Base-by-base conservation (phyloP, 2,888 invertebrate species). In the Dascillus cervinus region DNA sequence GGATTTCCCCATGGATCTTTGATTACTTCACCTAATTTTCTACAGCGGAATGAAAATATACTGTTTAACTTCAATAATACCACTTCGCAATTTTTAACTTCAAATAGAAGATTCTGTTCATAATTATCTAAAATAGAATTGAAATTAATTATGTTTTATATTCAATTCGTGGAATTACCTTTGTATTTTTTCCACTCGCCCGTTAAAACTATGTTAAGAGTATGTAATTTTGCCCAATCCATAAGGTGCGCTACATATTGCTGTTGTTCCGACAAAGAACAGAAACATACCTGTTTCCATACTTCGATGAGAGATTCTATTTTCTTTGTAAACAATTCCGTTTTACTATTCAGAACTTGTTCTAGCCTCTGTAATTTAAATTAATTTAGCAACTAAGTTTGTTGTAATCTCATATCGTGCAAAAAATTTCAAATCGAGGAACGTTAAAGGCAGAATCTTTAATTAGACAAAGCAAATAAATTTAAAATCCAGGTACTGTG, bases 161-260 rank as follows among this genome's bases (percentile, higher is more conserved):
- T 11, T 11, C 4, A 22, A 15, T 15, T 4, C 6, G 13, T 19
- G 21, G 2, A 21, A 6, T 26, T 51, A 62, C 62, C 59, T 56
- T 60, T 60, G 32, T 47, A 52, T 33, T 48, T 47, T 42, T 56
- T 55, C 64, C 64, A 64, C 38, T 62, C 59, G 13, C 57, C 62
- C 14, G 58, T 60, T 19, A 64, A 52, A 20, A 64, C 60, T 32
- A 61, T 58, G 40, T 64, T 59, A 21, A 64, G 40, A 13, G 62
- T 60, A 45, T 64, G 62, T 27, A 59, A 43, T 50, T 61, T 62
- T 4, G 61, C 61, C 62, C 62, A 62, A 40, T 64, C 61, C 49
- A 62, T 55, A 25, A 64, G 51, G 44, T 60, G 56, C 22, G 60
- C 49, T 9, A 60, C 50, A 49, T 58, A 57, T 14, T 50, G 49